Evolutionary conservation across 2,797 vertebrate genomes (phyloP), one percentile per base, ranked within the genome.

Genomic region (Otus scops): DNA sequence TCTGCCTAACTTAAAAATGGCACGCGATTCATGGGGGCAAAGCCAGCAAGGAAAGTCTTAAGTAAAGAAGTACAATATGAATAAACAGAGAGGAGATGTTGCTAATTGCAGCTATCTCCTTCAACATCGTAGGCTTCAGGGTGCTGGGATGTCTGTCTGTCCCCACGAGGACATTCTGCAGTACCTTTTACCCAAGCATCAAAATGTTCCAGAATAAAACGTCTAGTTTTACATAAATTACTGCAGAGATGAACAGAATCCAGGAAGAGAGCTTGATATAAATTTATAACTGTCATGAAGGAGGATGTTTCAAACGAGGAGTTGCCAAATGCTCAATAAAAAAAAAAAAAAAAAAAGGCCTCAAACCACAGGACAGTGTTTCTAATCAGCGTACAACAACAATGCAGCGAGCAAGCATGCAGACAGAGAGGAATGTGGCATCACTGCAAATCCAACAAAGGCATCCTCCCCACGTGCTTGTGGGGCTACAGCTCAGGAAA

Each of bases 281-380:
- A 70, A 50, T 74, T 56, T 85, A 6, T 23, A 87, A 45, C 38
- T 21, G 24, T 54, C 59, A 84, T 5, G 39, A 79, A 75, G 39
- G 36, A 80, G 38, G 65, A 67, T 9, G 13, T 64, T 85, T 64
- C 69, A 59, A 88, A 63, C 0, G 1, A 80, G n/a, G 54, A 77
- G 34, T 4, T 91, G 76, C 81, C 85, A 92, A 91, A 61, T 0
- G 0, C 45, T 85, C 78, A 82, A 87, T 82, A 16, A 21, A 34
- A 39, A 17, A 18, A 22, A 27, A 32, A 41, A 16, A 26, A 38
- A 78, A 63, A 71, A 39, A 63, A 64, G 84, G 30, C n/a, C 80
- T 28, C 73, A 93, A 86, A 90, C 41, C 87, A 79, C 88, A 88
- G 75, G 36, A 43, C 71, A 67, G 60, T 69, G 86, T 85, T 95